These are phyloP conservation scores for Plotosus lineatus DNA, from an alignment of 2,113 vertebrate species.

Conservation along the genomic window DNA sequence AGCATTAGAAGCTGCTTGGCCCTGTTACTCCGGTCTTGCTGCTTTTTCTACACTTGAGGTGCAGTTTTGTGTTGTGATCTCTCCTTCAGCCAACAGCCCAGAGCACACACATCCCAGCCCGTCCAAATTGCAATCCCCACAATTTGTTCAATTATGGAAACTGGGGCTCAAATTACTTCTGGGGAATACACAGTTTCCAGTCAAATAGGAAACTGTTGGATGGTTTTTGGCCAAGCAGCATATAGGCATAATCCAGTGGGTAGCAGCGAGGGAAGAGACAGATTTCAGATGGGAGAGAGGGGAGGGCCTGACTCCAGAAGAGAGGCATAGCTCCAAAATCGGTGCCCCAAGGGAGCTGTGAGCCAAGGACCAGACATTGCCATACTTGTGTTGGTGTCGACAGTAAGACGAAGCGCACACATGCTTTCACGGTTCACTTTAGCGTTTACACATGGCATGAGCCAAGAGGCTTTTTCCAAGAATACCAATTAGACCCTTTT, in stretches of 20 bases:
- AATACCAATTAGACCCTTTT: slow-evolving; percentile 52
- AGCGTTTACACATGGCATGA: slow-evolving; percentile 50
- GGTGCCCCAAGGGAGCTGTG: neutral
- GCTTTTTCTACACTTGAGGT: slow-evolving; percentile 64
- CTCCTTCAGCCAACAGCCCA: slow-evolving; percentile 57
- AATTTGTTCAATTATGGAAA: slow-evolving; percentile 71
- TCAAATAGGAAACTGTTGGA: slow-evolving; percentile 56
- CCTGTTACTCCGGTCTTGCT: slow-evolving; percentile 56
- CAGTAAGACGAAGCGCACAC: slow-evolving; percentile 25
- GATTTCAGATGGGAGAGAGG: slow-evolving; percentile 11
- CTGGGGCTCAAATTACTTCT: slow-evolving; percentile 62
- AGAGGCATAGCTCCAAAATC: slow-evolving; percentile 19
- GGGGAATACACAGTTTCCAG: slow-evolving; percentile 60
- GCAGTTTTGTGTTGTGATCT: slow-evolving; percentile 60
- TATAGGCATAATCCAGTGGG: slow-evolving; percentile 29
- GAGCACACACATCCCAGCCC: slow-evolving; percentile 43
- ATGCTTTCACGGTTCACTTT: neutral
- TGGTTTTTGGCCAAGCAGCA: slow-evolving; percentile 25
- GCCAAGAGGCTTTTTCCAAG: slow-evolving; percentile 42
- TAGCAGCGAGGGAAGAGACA: slow-evolving; percentile 4
- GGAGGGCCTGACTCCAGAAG: neutral
- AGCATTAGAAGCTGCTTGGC: slow-evolving; percentile 35
- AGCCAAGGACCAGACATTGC: slow-evolving; percentile 27
- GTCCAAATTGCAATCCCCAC: slow-evolving; percentile 66
- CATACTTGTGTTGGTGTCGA: slow-evolving; percentile 32